Percentiles rank a stretch among this genome's conserved stretches.
These are phyloP conservation scores for Falco biarmicus DNA, from an alignment of 2,797 vertebrate species.

Conservation along the genomic window DNA sequence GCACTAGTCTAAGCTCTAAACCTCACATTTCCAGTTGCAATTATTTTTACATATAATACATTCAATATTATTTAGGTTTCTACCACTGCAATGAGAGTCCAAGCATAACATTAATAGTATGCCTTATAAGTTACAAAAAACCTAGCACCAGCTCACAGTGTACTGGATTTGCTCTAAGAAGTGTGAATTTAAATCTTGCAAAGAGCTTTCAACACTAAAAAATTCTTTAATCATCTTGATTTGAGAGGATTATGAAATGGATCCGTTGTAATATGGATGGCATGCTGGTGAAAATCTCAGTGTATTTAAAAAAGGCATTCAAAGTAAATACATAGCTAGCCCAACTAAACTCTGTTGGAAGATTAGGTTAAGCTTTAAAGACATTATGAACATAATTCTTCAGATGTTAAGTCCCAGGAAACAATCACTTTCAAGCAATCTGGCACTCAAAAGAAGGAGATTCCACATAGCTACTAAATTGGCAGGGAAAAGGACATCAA, in stretches of 20 bases:
- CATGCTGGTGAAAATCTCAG: not conserved
- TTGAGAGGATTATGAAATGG: not conserved
- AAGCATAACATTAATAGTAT: not conserved
- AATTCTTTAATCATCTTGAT: slow-evolving; percentile 29
- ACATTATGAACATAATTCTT: not conserved
- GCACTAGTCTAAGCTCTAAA: not conserved
- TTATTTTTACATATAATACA: not conserved
- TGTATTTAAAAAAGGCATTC: not conserved
- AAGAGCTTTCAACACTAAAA: not conserved
- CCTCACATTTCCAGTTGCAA: not conserved
- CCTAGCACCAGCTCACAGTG: not conserved
- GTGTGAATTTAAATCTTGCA: not conserved
- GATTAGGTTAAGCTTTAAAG: slow-evolving; percentile 26
- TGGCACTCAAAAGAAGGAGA: not conserved
- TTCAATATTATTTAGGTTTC: not conserved
- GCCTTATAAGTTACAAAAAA: not conserved
- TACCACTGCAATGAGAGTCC: not conserved
- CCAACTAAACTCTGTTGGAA: not conserved
- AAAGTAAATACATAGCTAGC: not conserved
- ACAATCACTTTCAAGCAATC: not conserved
- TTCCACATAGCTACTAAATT: not conserved
- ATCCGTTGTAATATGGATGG: not conserved
- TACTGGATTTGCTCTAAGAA: not conserved
- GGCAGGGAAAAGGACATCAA: not conserved
- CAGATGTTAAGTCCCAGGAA: not conserved